Base-by-base conservation (phyloP, 2,797 vertebrate species). In the Falco peregrinus region DNA sequence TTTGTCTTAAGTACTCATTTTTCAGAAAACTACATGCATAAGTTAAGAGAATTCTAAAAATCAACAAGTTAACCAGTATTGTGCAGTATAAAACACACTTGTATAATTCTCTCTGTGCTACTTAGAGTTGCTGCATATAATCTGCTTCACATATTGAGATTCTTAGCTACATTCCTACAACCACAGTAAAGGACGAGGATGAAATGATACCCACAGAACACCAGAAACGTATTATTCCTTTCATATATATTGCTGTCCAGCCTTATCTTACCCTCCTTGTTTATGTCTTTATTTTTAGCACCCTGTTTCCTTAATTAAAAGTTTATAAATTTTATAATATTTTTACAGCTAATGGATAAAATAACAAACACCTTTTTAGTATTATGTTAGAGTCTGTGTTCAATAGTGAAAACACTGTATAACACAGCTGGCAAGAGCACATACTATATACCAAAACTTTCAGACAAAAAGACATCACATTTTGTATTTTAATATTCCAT, bases 391-490 rank as follows among this genome's bases (percentile, higher is more conserved):
- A 79, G 63, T 12, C 57, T 35, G 11, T 19, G 59, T 61, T 91
- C 87, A 79, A 68, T 8, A 63, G 57, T 87, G 85, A 89, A 90
- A 93, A 70, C 47, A 51, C 43, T 13, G 8, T 54, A 61, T 37
- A 80, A 81, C 69, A 74, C 67, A 77, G 86, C 93, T 96, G 95
- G 94, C 95, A 97, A 94, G 81, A 95, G 70, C 90, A 87, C 84
- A 87, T 93, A 95, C 95, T 93, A 5, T 22, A 94, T 63, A 92
- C 75, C 71, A 91, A 91, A 94, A 87, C 61, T 70, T 96, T 69
- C 91, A 95, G 96, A 97, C 86, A 97, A 97, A 97, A 89, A 97
- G 97, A 92, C 92, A 96, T 86, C 78, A 93, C 80, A 93, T 91
- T 92, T 89, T 88, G 13, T 87, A 64, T 95, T 95, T 97, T 96